These are phyloP conservation scores for Drosophila bocqueti DNA, from an alignment of 1,140 invertebrate genomes.

Conservation along the genomic window DNA sequence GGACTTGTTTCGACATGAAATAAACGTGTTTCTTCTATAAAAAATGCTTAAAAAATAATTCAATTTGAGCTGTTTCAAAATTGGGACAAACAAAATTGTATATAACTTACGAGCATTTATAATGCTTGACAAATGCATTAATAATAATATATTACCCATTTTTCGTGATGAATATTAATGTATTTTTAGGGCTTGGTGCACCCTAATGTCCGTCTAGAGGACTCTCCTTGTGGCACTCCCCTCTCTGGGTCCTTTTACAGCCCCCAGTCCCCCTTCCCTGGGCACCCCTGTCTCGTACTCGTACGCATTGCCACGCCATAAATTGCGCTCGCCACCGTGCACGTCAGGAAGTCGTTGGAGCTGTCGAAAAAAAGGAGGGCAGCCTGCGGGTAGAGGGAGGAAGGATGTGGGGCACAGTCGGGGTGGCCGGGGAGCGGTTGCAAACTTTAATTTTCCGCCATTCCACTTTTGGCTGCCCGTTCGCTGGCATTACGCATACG, in stretches of 20 bases:
- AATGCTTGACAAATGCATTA: neutral
- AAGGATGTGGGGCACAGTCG: neutral
- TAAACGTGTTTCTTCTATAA: neutral
- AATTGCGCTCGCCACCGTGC: constrained; percentile 53
- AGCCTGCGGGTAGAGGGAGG: neutral
- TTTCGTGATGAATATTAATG: constrained; percentile 30
- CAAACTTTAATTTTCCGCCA: constrained; percentile 73
- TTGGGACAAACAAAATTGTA: no score
- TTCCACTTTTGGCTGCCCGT: constrained; percentile 64
- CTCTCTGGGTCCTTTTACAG: neutral
- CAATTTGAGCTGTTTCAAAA: neutral
- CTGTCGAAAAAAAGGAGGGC: constrained; percentile 21
- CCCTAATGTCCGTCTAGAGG: constrained; percentile 16
- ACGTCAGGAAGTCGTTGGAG: constrained; percentile 59
- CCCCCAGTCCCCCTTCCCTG: neutral
- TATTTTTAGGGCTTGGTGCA: constrained; percentile 1
- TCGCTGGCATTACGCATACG: constrained; percentile 76
- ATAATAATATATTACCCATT: neutral
- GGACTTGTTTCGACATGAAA: neutral
- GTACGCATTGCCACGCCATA: constrained; percentile 53
- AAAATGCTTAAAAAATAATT: no score
- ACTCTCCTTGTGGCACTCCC: constrained; percentile 13
- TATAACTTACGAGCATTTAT: neutral
- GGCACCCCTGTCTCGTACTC: neutral
- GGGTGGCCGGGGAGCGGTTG: constrained; percentile 13